Evolutionary conservation across 2,888 invertebrate species (phyloP), one percentile per base, ranked within the genome.

Genomic region (Rhyacophila evoluta): DNA sequence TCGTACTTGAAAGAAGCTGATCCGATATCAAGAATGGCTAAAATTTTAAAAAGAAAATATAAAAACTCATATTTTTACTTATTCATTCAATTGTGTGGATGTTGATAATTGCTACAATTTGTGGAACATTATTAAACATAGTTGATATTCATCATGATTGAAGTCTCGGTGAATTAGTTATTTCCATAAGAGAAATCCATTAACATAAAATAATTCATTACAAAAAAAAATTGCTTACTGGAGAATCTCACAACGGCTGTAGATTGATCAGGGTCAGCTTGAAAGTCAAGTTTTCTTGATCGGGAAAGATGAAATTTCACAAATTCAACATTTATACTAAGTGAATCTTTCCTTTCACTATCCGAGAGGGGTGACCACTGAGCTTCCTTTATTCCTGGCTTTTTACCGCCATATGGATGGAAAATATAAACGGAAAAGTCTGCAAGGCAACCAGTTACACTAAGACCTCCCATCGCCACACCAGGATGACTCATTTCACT

Each of bases 371-470:
- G 96, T 0, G 96, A 95, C 93, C 96, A 96, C 86, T 96, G 96
- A 0, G 95, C 93, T 85, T 94, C 94, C 85, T 94, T 94, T 6
- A 88, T 85, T 84, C 94, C 94, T 73, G 95, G 92, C 87, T 97
- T 97, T 87, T 97, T 97, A 72, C 95, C 95, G 5, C 98, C 98
- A 86, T 98, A 99, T 0, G 99, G 99, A 89, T 99, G 99, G 89
- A 98, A 99, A 85, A 99, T 97, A 87, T 97, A 98, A 1, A 99
- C 95, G 1, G 97, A 98, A 89, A 99, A 99, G 88, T 98, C 98
- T 0, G 98, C 97, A 80, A 99, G 91, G 84, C 97, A 98, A 0
- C 98, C 98, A 0, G 98, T 99, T 4, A 99, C 96, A 86, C 98
- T 97, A 1, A 97, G 89, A 0, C 97, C 97, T 33, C 96, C 97